Evolutionary conservation across 2,113 vertebrate genomes (phyloP).

Genomic region (Scatophagus argus): DNA sequence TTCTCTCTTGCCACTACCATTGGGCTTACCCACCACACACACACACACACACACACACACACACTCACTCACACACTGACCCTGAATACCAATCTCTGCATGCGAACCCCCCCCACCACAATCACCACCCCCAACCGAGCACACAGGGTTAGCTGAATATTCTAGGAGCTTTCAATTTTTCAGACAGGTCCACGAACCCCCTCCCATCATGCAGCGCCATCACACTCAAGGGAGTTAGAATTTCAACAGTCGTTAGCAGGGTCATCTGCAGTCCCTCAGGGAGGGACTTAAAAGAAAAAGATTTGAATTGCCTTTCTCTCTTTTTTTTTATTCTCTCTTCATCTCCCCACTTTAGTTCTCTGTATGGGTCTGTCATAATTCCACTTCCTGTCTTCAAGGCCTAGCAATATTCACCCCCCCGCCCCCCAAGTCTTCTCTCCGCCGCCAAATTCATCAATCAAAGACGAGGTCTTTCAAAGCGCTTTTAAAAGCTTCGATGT

Average conservation of each 20-base stretch:
- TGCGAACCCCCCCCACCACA: constrained; percentile 17
- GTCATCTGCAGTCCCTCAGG: constrained; percentile 74
- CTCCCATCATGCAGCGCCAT: constrained; percentile 58
- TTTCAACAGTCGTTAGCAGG: constrained; percentile 75
- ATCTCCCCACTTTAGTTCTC: constrained; percentile 52
- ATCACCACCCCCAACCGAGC: constrained; percentile 61
- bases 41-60: constrained; percentile 48
- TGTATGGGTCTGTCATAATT: constrained; percentile 65
- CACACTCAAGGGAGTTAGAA: constrained; percentile 71
- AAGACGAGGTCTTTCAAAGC: constrained; percentile 60
- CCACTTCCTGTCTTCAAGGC: constrained; percentile 74
- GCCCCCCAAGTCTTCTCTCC: constrained; percentile 54
- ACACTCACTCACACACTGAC: constrained; percentile 45
- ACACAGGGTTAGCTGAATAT: constrained; percentile 74
- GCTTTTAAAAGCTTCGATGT: constrained; percentile 72
- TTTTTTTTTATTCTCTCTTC: constrained; percentile 60
- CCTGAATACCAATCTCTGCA: constrained; percentile 67
- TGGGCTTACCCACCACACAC: constrained; percentile 64
- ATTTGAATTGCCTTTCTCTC: constrained; percentile 67
- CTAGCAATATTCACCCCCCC: constrained; percentile 48
- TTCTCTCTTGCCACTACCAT: constrained; percentile 46
- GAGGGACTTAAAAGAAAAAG: constrained; percentile 71
- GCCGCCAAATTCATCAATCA: constrained; percentile 69
- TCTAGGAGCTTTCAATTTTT: constrained; percentile 79
- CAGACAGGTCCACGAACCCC: constrained; percentile 73